Percentiles rank a stretch among this genome's conserved stretches.
Evolutionary conservation across 2,113 vertebrate genomes (phyloP).

Genomic region (Pangasianodon hypophthalmus): DNA sequence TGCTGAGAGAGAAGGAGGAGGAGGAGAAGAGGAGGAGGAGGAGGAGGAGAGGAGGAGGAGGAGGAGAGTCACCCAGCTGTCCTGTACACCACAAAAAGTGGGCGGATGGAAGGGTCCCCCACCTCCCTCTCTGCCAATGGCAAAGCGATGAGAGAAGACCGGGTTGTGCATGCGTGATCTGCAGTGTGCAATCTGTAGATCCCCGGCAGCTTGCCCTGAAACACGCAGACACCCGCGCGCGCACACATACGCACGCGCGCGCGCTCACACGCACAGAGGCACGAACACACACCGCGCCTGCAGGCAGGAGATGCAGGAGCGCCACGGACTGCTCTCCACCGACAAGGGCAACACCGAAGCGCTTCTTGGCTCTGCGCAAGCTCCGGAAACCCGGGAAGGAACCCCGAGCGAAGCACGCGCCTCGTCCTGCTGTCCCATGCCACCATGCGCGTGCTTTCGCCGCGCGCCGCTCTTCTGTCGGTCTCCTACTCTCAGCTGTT

Average conservation of each 20-base stretch:
- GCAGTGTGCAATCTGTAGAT: conserved; percentile 75
- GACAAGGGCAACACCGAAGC: conserved; percentile 51
- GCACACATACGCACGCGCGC: conserved; percentile 58
- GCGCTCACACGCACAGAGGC: conserved; percentile 69
- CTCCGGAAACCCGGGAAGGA: background rate
- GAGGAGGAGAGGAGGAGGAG: conserved; percentile 24
- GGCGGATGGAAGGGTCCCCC: conserved; percentile 75
- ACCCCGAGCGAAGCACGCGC: background rate
- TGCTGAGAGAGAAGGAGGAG: conserved; percentile 30
- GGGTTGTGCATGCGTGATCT: conserved; percentile 57
- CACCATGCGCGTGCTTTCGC: conserved; percentile 91
- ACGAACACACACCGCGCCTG: conserved; percentile 72
- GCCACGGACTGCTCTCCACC: conserved; percentile 67
- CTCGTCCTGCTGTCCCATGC: conserved; percentile 71
- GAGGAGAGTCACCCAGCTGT: conserved; percentile 68
- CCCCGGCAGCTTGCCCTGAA: conserved; percentile 66
- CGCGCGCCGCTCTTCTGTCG: conserved; percentile 90
- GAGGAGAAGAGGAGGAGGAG: conserved; percentile 55
- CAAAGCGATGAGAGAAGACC: conserved; percentile 74
- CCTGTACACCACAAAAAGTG: conserved; percentile 64
- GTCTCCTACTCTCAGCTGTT: conserved; percentile 96
- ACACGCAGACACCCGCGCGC: conserved; percentile 67
- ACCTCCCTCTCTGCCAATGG: conserved; percentile 74
- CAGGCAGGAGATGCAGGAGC: conserved; percentile 79
- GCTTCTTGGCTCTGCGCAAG: conserved; percentile 45